Evolutionary conservation across 2,797 vertebrate genomes (phyloP), one percentile per base, ranked within the genome.

Genomic region (Ispidina picta): DNA sequence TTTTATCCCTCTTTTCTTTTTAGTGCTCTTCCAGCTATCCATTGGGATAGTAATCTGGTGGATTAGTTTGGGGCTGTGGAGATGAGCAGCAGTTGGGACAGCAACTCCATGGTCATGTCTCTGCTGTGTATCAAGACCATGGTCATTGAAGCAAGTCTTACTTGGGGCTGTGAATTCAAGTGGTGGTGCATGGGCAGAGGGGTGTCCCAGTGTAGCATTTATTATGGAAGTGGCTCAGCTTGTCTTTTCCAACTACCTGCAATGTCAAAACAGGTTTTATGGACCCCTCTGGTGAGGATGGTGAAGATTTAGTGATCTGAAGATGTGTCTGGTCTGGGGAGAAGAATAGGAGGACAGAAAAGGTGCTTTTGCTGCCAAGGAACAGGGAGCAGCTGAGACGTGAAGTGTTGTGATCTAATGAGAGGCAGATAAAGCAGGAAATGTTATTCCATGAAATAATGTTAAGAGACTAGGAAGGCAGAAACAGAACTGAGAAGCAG

Each of bases 401-500:
- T 31, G 69, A 48, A 73, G 31, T 23, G 64, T 8, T 62, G 43
- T 69, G 84, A 29, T 56, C 84, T 49, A 62, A 33, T 35, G 6
- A 12, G 79, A 69, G 54, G 52, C 68, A 77, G 70, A 64, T 31
- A 85, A 43, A 93, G 69, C 78, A 83, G 69, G 31, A 41, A 46
- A 64, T 56, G 41, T n/a, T 86, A 4, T 11, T 15, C 73, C 5
- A 6, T 55, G 35, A 28, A 7, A 16, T 1, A 15, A n/a, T 58
- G 71, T 39, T 26, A 33, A 51, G 54, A 71, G 54, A 6, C 0
- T 2, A 74, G 59, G n/a, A 33, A 49, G 75, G 14, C 33, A 83
- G 62, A 62, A 79, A 18, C 2, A 31, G 46, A 72, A 11, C 37
- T 77, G 62, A 59, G 73, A 21, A 2, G 2, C 54, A 74, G 31